Conservation (phyloP, 2,113 vertebrate species). For the Prunella fulvescens region DNA sequence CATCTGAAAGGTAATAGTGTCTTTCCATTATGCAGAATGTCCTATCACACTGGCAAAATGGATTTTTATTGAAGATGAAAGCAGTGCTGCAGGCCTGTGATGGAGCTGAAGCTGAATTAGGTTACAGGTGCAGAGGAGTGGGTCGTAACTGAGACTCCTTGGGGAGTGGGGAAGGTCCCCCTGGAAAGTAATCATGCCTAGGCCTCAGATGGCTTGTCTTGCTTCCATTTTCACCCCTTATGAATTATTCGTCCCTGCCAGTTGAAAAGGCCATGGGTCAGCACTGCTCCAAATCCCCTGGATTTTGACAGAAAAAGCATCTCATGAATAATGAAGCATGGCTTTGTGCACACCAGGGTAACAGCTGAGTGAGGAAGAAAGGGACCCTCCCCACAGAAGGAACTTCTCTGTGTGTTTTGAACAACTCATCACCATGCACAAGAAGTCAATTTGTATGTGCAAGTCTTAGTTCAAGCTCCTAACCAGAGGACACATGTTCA, state of each 20-base stretch:
- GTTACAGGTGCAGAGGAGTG: background rate
- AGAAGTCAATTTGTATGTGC: background rate
- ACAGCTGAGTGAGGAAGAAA: background rate
- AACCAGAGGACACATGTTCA: background rate
- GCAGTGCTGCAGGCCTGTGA: background rate
- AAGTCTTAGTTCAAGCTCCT: background rate
- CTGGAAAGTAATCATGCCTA: background rate
- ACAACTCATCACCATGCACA: background rate
- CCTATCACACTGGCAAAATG: background rate
- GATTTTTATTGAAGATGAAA: conserved; percentile 19
- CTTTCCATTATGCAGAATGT: background rate
- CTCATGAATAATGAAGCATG: conserved; percentile 61
- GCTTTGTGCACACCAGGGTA: conserved; percentile 12
- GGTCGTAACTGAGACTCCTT: background rate
- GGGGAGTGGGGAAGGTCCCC: background rate
- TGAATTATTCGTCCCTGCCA: conserved; percentile 65
- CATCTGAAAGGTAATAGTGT: background rate
- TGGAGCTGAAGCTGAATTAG: conserved; percentile 26
- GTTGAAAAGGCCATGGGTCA: conserved; percentile 62
- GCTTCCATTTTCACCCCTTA: conserved; percentile 61
- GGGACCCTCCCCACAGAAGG: background rate
- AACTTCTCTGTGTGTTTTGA: background rate
- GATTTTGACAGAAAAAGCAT: conserved; percentile 24
- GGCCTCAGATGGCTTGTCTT: conserved; percentile 64
- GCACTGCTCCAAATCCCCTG: conserved; percentile 47